Conservation (phyloP, 2,113 vertebrate species). For the Labrus mixtus region DNA sequence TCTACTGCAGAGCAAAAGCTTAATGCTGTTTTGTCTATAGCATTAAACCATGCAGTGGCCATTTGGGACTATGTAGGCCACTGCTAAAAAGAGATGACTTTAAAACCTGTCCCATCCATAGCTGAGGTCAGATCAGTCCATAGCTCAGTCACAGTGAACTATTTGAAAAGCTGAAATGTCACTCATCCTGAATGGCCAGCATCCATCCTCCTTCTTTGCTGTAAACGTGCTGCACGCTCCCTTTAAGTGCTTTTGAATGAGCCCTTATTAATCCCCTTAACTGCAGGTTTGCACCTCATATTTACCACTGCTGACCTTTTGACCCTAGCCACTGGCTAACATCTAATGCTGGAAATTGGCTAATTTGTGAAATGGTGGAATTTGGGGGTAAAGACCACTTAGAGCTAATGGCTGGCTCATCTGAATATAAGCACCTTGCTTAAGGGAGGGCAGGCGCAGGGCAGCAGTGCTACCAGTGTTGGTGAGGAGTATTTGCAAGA, state of each 20-base stretch:
- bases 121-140: conserved; percentile 51
- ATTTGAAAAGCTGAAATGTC: conserved; percentile 40
- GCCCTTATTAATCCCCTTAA: conserved; percentile 69
- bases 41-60: conserved; percentile 71
- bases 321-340: conserved; percentile 76
- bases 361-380: conserved; percentile 80
- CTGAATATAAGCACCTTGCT: conserved; percentile 72
- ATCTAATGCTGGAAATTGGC: conserved; percentile 74
- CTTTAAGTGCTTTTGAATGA: conserved; percentile 59
- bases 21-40: conserved; percentile 75
- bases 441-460: conserved; percentile 64
- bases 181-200: conserved; percentile 1
- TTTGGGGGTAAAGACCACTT: conserved; percentile 79
- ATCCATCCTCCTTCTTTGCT: conserved; percentile 16
- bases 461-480: conserved; percentile 62
- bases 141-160: conserved; percentile 35
- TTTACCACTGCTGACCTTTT: conserved; percentile 79
- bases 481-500: conserved; percentile 66
- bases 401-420: conserved; percentile 78
- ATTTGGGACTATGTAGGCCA: conserved; percentile 76
- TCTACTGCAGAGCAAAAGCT: conserved; percentile 59
- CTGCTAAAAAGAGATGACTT: conserved; percentile 37
- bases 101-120: conserved; percentile 30
- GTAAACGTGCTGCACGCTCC: conserved; percentile 5
- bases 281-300: conserved; percentile 70